Percentiles rank a stretch among this genome's conserved stretches.
These are phyloP conservation scores for Xestoiulus laeticollis DNA, from an alignment of 2,888 invertebrate species.

Conservation along the genomic window DNA sequence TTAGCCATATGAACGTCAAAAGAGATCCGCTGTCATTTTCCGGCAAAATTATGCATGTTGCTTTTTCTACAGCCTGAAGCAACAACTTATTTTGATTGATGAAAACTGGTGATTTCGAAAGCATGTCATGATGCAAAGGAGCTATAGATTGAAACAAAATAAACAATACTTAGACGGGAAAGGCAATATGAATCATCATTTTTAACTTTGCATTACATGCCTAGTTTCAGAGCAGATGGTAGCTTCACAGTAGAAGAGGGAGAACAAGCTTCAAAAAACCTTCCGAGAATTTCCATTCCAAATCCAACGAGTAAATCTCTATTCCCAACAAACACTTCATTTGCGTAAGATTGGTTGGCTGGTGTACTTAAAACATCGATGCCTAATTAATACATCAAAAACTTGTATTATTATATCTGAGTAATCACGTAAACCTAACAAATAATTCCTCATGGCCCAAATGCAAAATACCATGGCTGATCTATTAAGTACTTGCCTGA, in stretches of 20 bases:
- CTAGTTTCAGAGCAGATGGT: neutral
- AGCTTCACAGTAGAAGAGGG: neutral
- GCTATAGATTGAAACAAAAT: neutral
- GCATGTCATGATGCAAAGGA: neutral
- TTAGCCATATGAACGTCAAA: neutral
- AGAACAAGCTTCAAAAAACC: neutral
- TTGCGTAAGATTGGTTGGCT: neutral
- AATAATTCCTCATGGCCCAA: too few relatives aligned
- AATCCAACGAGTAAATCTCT: neutral
- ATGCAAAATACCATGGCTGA: too few relatives aligned
- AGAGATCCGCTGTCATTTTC: neutral
- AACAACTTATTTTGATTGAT: neutral
- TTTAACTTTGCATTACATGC: neutral
- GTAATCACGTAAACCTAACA: neutral
- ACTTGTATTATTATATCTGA: neutral
- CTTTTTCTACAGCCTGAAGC: neutral
- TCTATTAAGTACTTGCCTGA: neutral
- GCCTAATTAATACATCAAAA: neutral
- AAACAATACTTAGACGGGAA: neutral
- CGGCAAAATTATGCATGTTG: neutral
- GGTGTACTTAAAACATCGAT: neutral
- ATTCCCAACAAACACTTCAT: neutral
- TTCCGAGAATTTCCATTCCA: neutral
- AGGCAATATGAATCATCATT: neutral
- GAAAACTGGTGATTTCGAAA: neutral